phyloP scores from a whole-genome alignment of 2,797 vertebrate genomes.

The Phrynocephalus vlangalii region DNA sequence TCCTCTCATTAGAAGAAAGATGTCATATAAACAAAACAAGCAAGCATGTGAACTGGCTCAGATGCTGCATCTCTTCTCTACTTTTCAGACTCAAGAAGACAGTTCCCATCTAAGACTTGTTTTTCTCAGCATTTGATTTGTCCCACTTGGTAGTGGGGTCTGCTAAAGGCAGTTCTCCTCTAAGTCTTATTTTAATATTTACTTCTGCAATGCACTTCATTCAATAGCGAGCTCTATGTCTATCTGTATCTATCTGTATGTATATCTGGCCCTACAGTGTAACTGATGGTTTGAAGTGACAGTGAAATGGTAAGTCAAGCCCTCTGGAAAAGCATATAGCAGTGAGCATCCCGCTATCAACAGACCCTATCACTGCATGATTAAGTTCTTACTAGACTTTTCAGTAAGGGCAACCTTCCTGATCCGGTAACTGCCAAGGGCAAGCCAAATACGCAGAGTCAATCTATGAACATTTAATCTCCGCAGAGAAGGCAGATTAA shows the following conservation, averaged over 20 bases:
- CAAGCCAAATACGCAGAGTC: constrained; percentile 93
- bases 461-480: constrained; percentile 95
- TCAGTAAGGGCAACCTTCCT: constrained; percentile 87
- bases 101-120: no score
- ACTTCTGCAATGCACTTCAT: background rate
- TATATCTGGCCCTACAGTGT: constrained; percentile 55
- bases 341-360: constrained; percentile 57
- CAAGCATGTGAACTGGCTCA: background rate
- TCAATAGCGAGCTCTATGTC: no score
- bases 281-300: constrained; percentile 70
- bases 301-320: constrained; percentile 85
- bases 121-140: no score
- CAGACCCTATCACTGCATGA: constrained; percentile 70
- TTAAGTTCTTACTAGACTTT: constrained; percentile 86
- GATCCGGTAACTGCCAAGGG: constrained; percentile 95
- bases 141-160: no score
- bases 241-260: background rate
- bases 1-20: no score
- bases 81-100: background rate
- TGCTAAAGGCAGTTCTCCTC: background rate
- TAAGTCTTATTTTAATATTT: background rate
- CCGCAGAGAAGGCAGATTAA: constrained; percentile 92
- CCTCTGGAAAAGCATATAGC: constrained; percentile 63
- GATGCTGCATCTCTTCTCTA: background rate
- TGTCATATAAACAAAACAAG: no score